Evolutionary conservation across 2,797 vertebrate species (phyloP).

Genomic region (Clarias laeviceps): DNA sequence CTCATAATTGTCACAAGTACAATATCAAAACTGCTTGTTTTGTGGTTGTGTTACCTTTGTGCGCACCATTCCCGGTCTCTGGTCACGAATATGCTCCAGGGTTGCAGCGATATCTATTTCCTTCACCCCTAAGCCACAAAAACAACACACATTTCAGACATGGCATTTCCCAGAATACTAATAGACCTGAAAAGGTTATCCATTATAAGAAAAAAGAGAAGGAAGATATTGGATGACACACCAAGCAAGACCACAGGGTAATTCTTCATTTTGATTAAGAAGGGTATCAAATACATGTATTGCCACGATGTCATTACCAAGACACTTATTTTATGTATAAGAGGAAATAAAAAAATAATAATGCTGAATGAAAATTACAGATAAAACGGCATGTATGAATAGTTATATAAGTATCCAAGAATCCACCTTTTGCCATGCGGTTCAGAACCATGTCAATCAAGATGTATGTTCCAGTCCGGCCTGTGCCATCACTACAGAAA

Average conservation of each 20-base stretch:
- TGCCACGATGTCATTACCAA: neutral
- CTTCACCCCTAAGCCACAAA: slow-evolving; percentile 83
- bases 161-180: slow-evolving; percentile 1
- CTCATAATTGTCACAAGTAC: neutral
- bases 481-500: slow-evolving; percentile 85
- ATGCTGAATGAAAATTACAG: neutral
- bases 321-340: neutral
- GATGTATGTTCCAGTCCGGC: slow-evolving; percentile 92
- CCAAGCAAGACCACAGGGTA: neutral
- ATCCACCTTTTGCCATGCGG: slow-evolving; percentile 93
- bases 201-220: neutral
- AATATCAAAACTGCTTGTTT: neutral
- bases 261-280: neutral
- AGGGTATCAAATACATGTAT: neutral
- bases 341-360: neutral
- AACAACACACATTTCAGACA: neutral
- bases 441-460: slow-evolving; percentile 96
- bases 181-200: neutral
- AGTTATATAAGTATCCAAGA: neutral
- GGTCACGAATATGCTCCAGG: slow-evolving; percentile 91
- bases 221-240: neutral
- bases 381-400: neutral
- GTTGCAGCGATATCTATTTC: slow-evolving; percentile 97
- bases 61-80: slow-evolving; percentile 91
- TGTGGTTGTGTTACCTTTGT: slow-evolving; percentile 81